Conservation (phyloP, 2,113 vertebrate genomes). For the Hippocampus zosterae region DNA sequence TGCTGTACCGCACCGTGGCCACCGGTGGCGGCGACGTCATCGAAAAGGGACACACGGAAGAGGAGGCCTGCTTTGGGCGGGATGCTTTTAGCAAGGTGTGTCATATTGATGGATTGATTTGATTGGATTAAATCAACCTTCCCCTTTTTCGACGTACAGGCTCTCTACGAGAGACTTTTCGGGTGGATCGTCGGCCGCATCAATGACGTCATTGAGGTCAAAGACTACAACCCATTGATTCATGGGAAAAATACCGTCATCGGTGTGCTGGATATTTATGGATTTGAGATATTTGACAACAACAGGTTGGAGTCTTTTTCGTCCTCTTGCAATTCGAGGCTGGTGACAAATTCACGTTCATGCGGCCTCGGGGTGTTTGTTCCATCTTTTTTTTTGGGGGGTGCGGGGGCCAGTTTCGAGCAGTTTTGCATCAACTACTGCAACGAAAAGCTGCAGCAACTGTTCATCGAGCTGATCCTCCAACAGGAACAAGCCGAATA, state of each 20-base stretch:
- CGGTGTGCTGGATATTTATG: conserved; percentile 90
- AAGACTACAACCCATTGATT: conserved; percentile 76
- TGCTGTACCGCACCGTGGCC: conserved; percentile 84
- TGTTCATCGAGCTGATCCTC: conserved; percentile 90
- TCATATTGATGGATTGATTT: neutral
- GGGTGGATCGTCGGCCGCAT: conserved; percentile 87
- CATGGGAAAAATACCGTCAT: conserved; percentile 94
- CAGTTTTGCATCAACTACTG: conserved; percentile 94
- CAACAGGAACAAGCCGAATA: conserved; percentile 88
- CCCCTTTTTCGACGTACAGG: conserved; percentile 57
- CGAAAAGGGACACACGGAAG: conserved; percentile 78
- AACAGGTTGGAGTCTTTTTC: conserved; percentile 77
- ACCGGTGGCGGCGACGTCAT: conserved; percentile 86
- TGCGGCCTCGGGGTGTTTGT: conserved; percentile 15
- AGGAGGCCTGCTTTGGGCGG: conserved; percentile 81
- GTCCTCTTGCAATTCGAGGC: neutral
- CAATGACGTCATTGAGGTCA: conserved; percentile 81
- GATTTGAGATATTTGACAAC: conserved; percentile 92
- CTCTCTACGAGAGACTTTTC: conserved; percentile 90
- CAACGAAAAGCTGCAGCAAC: conserved; percentile 91
- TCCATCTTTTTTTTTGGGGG: neutral
- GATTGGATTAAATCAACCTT: neutral
- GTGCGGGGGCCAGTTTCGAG: conserved; percentile 79
- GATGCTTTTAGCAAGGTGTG: conserved; percentile 89
- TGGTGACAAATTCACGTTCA: neutral